Evolutionary conservation across 2,888 invertebrate species (phyloP), one percentile per base, ranked within the genome.

Genomic region (Eurytoma californica): DNA sequence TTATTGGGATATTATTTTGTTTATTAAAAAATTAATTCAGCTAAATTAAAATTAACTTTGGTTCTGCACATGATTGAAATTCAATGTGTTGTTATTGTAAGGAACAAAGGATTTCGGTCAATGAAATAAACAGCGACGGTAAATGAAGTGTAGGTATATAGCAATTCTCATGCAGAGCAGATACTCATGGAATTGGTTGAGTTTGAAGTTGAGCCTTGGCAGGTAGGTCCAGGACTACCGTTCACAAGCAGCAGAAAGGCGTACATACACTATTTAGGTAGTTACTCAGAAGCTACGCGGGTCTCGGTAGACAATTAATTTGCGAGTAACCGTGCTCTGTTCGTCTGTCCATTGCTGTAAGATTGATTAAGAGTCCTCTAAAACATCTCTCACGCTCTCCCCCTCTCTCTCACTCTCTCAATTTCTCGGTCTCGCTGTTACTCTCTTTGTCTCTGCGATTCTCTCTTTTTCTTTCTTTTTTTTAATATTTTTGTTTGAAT

Each of bases 271-370:
- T 72, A 51, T 77, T 77, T 72, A 66, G 60, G 58, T 72, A 66
- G 70, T 72, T 72, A 60, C 67, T 49, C 51, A 16, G 20, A 13
- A n/a, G 13, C 24, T 2, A 24, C 5, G 28, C 24, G 24, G 66
- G 49, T 30, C 20, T 55, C 77, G 73, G 66, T 77, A 83, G 85
- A 85, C 85, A 85, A 86, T 86, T 86, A 86, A 86, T 86, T 86
- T 84, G 82, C 84, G 70, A 84, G 83, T 82, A 73, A 57, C 55
- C 66, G 57, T 12, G 65, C 30, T 63, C 82, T 81, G 80, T 84
- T 81, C 80, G 79, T 81, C 81, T 80, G 80, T 84, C 82, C 82
- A 82, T 82, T 80, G 80, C 75, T 82, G 84, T 80, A 84, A 85
- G 85, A 86, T 86, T 86, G 83, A 86, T 86, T 84, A 84, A 82